Percentiles rank a stretch among this genome's conserved stretches.
These are phyloP conservation scores for Olivierus martensii DNA, from an alignment of 1,140 invertebrate genomes.

Conservation along the genomic window DNA sequence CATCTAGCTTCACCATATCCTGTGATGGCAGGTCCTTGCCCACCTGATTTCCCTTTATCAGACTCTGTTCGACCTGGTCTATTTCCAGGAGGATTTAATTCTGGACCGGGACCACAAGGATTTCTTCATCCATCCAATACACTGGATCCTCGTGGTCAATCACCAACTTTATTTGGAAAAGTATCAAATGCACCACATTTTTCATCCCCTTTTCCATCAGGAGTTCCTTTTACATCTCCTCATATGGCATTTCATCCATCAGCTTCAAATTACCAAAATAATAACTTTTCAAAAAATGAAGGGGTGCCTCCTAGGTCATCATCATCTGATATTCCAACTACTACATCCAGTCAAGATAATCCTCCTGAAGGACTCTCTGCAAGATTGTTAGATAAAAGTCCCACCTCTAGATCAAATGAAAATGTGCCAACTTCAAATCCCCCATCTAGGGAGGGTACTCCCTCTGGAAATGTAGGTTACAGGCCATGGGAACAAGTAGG, in stretches of 20 bases:
- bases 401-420: conserved; percentile 1
- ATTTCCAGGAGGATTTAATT: conserved; percentile 1
- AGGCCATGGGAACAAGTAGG: conserved; percentile 17
- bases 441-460: conserved; percentile 15
- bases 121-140: conserved; percentile 1
- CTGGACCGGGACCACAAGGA: conserved; percentile 2
- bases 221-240: not conserved
- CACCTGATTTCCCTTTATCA: conserved; percentile 5
- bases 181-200: not conserved
- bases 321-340: not conserved
- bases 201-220: not conserved
- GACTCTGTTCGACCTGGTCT: conserved; percentile 3
- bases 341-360: conserved; percentile 9
- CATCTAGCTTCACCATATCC: conserved; percentile 6
- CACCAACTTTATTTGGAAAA: conserved; percentile 1
- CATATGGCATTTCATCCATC: not conserved
- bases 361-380: conserved; percentile 16
- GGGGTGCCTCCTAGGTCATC: not conserved
- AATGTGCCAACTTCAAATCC: conserved; percentile 9
- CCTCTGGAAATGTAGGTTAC: conserved; percentile 13
- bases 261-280: not conserved
- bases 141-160: conserved; percentile 6
- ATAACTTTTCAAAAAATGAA: not conserved
- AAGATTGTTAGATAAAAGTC: conserved; percentile 14
- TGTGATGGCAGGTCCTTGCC: conserved; percentile 4